Conservation (phyloP, 1,140 invertebrate genomes). For the Hestina assimilis region DNA sequence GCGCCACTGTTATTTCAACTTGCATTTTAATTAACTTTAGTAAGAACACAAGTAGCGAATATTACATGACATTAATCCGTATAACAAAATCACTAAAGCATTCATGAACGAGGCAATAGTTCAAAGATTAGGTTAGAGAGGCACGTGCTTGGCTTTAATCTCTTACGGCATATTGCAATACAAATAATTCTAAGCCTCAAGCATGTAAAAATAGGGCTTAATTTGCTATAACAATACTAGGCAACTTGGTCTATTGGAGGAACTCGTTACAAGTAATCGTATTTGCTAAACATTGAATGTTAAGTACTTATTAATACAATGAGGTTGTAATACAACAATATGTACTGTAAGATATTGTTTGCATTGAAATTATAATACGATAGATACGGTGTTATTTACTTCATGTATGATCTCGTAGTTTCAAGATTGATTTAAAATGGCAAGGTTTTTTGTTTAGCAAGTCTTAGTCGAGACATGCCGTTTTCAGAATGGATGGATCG, state of each 20-base stretch:
- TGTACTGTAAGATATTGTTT: not conserved
- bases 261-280: constrained; percentile 4
- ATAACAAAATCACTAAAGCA: constrained; percentile 1
- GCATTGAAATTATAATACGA: too few species aligned
- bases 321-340: not conserved
- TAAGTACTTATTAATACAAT: not conserved
- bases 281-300: constrained; percentile 14
- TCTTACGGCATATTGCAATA: not conserved
- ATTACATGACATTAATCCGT: constrained; percentile 3
- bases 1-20: too few species aligned
- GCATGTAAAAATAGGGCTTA: not conserved
- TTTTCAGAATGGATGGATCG: too few species aligned
- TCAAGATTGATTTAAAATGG: too few species aligned
- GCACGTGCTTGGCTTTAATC: constrained; percentile 7
- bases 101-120: constrained; percentile 1
- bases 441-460: too few species aligned
- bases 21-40: too few species aligned
- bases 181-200: not conserved
- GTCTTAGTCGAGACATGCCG: too few species aligned
- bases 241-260: not conserved
- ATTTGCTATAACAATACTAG: not conserved
- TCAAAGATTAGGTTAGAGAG: not conserved
- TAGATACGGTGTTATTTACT: too few species aligned
- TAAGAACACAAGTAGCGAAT: not conserved
- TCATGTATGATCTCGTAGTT: too few species aligned